Evolutionary conservation across 23 tunicate genomes (phyloP).

Genomic region (Oikopleura dioica): DNA sequence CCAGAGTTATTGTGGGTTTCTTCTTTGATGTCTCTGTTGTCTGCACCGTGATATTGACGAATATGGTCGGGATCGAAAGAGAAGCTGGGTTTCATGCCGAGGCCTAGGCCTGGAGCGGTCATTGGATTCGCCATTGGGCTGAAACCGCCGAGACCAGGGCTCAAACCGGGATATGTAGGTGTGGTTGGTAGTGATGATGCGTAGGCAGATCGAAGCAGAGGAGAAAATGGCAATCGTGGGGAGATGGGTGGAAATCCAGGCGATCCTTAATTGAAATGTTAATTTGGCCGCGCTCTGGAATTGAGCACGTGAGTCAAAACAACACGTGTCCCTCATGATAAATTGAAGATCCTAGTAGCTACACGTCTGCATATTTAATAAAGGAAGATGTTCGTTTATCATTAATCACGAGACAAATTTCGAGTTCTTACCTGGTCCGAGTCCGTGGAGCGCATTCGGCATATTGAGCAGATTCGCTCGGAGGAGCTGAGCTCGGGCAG

Average conservation of each 20-base stretch:
- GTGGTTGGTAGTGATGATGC: constrained; percentile 94
- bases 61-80: background rate
- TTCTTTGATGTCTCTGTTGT: constrained; percentile 5
- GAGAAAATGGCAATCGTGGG: background rate
- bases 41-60: background rate
- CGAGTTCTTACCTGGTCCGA: too few relatives aligned
- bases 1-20: background rate
- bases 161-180: constrained; percentile 50
- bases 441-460: too few relatives aligned
- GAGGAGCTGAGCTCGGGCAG: background rate
- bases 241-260: background rate
- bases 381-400: too few relatives aligned
- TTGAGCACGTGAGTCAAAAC: too few relatives aligned
- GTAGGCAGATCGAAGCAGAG: constrained; percentile 22
- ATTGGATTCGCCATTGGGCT: background rate
- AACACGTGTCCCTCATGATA: too few relatives aligned
- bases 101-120: constrained; percentile 2
- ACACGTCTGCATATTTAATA: too few relatives aligned
- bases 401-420: too few relatives aligned
- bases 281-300: too few relatives aligned
- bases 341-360: too few relatives aligned
- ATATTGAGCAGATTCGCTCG: too few relatives aligned
- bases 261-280: too few relatives aligned
- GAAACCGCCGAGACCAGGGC: constrained; percentile 37
- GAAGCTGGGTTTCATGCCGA: background rate